These are phyloP conservation scores for Paelopatides confundens DNA, from an alignment of 53 echinoderm and acorn worm genomes.

Conservation along the genomic window DNA sequence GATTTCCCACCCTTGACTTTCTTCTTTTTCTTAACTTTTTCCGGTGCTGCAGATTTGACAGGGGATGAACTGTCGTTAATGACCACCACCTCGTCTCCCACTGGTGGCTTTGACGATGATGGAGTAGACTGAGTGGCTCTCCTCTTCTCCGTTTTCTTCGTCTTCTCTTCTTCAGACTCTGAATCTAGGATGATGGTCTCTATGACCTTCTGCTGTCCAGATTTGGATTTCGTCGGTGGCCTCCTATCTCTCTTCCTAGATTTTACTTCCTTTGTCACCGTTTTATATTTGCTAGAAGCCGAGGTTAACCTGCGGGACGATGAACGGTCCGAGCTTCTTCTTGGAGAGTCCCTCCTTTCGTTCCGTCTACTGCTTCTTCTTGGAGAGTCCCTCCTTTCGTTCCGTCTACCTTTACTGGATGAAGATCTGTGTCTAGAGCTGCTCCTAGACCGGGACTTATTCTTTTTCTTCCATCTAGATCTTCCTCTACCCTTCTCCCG, in stretches of 20 bases:
- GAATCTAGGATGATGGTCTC: conserved; percentile 31
- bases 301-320: conserved; percentile 24
- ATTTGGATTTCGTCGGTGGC: not conserved
- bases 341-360: not conserved
- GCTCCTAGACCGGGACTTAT: conserved; percentile 36
- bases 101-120: not conserved
- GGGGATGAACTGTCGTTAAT: not conserved
- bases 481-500: conserved; percentile 16
- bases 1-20: conserved; percentile 49
- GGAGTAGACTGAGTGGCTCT: not conserved
- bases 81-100: not conserved
- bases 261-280: conserved; percentile 48
- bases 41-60: conserved; percentile 43
- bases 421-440: not conserved
- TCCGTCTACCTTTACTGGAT: not conserved
- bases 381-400: not conserved
- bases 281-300: conserved; percentile 44
- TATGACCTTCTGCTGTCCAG: conserved; percentile 1
- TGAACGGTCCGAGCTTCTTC: not conserved
- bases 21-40: conserved; percentile 56
- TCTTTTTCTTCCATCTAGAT: conserved; percentile 9
- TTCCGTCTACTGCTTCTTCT: not conserved
- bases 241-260: conserved; percentile 66
- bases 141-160: conserved; percentile 26
- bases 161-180: conserved; percentile 22